These are phyloP conservation scores for Xestia c-nigrum DNA, from an alignment of 2,888 invertebrate species.

Conservation along the genomic window DNA sequence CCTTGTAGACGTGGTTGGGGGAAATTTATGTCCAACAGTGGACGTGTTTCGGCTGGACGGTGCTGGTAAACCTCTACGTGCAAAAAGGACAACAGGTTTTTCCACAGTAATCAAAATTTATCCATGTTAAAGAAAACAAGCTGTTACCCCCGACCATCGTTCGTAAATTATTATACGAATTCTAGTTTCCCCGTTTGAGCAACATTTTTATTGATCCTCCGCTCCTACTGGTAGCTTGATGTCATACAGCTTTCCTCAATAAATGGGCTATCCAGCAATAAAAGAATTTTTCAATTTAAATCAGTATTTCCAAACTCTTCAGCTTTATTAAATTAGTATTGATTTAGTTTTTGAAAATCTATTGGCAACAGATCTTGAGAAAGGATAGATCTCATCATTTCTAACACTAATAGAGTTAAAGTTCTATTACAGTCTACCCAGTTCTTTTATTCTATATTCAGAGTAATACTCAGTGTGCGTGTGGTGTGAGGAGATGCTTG, in stretches of 20 bases:
- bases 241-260: too few relatives aligned
- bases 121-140: too few relatives aligned
- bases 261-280: too few relatives aligned
- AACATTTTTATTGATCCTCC: too few relatives aligned
- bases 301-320: too few relatives aligned
- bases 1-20: not conserved
- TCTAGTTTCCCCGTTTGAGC: too few relatives aligned
- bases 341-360: not conserved
- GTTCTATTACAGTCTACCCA: not conserved
- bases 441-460: constrained; percentile 7
- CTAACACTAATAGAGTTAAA: not conserved
- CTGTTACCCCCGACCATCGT: too few relatives aligned
- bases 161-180: too few relatives aligned
- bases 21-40: not conserved
- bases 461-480: constrained; percentile 12
- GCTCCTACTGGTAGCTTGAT: too few relatives aligned
- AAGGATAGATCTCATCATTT: not conserved
- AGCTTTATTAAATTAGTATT: too few relatives aligned
- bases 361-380: not conserved
- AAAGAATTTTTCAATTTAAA: too few relatives aligned
- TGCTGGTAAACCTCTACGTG: too few relatives aligned
- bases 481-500: constrained; percentile 27
- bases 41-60: not conserved
- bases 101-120: not conserved
- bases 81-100: not conserved